Base-by-base conservation (phyloP, 1,140 invertebrate species). In the Saxidomus purpurata region DNA sequence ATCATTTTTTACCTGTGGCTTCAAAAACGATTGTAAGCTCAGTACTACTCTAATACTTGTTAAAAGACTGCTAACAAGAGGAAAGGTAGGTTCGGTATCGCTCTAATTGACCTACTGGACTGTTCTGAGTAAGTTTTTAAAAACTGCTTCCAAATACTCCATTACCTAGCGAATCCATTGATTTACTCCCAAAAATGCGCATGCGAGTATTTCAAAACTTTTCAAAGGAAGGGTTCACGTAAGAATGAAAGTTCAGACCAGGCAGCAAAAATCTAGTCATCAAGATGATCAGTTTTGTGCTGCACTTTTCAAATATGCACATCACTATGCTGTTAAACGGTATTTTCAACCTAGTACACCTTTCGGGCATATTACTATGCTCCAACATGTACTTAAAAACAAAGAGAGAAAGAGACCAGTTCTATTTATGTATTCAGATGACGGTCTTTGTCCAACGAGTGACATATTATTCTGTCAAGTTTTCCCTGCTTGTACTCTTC, bases 311-410 rank as follows among this genome's bases (percentile, higher is more conserved):
- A 71, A 85, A 43, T 74, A 85, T 52, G 15, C 38, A 22, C 63
- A 22, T 6, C 0, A 52, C 43, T 84, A 83, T 55, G 80, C 90
- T 38, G 84, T 91, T 19, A 82, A 90, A 47, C 63, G 25, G 13
- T 38, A 90, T 38, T 92, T 91, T 55, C 28, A 91, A 74, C 63
- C 86, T n/a, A 74, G 40, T 59, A 69, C 22, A 47, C 83, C 87
- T 40, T 87, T 83, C 47, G 36, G 88, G 47, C 90, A 91, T 82
- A 67, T 74, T 31, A 84, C 83, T 49, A 89, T 86, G 74, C 19
- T 38, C 8, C 40, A 55, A 47, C 36, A 83, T 17, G 63, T 85
- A n/a, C n/a, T 81, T 22, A 40, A 77, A 31, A 52, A 77, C 25
- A 36, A 79, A 43, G 52, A 36, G 22, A 47, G 83, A n/a, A 13